Evolutionary conservation across 2,888 invertebrate species (phyloP), one percentile per base, ranked within the genome.

Genomic region (Drosophila ezoana): DNA sequence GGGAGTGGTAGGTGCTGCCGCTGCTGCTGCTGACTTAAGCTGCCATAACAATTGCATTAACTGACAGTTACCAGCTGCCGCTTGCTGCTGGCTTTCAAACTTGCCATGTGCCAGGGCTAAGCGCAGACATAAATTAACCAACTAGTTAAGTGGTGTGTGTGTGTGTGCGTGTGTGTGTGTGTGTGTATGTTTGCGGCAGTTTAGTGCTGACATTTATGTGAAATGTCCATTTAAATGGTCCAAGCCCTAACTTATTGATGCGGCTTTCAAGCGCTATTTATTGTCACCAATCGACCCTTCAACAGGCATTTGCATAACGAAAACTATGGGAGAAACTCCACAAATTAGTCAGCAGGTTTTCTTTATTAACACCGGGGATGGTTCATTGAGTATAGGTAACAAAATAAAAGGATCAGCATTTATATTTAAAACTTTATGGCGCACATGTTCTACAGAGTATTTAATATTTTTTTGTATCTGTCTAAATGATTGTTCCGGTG

Each of bases 151-250:
- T 41, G 41, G 38, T 54, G 40, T 48, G 47, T 38, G 49, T 38
- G 38, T 59, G 38, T 54, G 40, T 48, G 47, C 35, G 49, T 38
- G 38, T 59, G 45, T 40, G 40, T 56, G 33, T 59, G 43, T 52
- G 45, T 56, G 20, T 23, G 20, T 23, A 1, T 5, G 23, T 59
- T 8, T 28, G 8, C 28, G 63, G 60, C 67, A 79, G 72, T 82
- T 85, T 86, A 69, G 80, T 82, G 83, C 79, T 85, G 82, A 82
- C 88, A 82, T 76, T 85, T 82, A 85, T 87, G 83, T 54, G 76
- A 76, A 76, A 85, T 70, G 71, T 48, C 69, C 73, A 79, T 69
- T 82, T 69, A 73, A 87, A 73, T 72, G 75, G 72, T 57, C 47
- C 57, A 58, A 72, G 45, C 45, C 38, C 64, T 40, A 52, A 16